A percentile compares a stretch with the other conserved stretches of the same genome.
These are phyloP conservation scores for Chymomyza procnemis DNA, from an alignment of 2,888 invertebrate genomes.

Conservation along the genomic window DNA sequence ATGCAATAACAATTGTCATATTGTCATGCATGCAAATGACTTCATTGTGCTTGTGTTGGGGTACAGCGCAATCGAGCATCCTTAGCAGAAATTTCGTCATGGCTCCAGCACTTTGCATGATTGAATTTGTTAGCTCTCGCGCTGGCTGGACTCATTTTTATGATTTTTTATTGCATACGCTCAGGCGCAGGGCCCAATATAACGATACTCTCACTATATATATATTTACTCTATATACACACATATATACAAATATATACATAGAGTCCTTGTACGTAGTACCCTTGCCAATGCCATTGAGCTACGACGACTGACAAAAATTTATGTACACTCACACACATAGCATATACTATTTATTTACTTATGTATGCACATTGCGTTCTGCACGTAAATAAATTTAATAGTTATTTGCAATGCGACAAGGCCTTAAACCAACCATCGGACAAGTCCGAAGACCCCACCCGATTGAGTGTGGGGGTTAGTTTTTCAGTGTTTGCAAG, in stretches of 20 bases:
- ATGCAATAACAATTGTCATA: constrained; percentile 76
- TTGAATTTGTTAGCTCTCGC: constrained; percentile 56
- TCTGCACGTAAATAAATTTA: constrained; percentile 66
- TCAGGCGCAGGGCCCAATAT: constrained; percentile 39
- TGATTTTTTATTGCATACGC: constrained; percentile 53
- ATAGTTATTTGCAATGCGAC: constrained; percentile 46
- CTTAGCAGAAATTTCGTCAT: constrained; percentile 16
- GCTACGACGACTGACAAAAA: not conserved
- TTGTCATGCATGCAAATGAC: constrained; percentile 77
- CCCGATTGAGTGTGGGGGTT: not conserved
- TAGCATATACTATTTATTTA: constrained; percentile 1
- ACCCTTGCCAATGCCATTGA: not conserved
- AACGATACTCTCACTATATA: not conserved
- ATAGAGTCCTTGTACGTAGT: too few species aligned
- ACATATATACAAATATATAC: too few species aligned
- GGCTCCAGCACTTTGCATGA: constrained; percentile 67
- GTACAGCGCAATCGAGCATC: too few species aligned
- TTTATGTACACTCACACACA: not conserved
- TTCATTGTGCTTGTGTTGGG: constrained; percentile 57
- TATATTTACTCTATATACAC: not conserved
- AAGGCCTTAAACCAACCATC: not conserved
- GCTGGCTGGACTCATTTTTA: constrained; percentile 21
- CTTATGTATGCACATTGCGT: constrained; percentile 70
- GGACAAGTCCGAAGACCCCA: not conserved
- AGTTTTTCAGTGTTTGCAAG: not conserved